Conservation (phyloP, 1,140 invertebrate genomes). For the Trichoplusia ni region DNA sequence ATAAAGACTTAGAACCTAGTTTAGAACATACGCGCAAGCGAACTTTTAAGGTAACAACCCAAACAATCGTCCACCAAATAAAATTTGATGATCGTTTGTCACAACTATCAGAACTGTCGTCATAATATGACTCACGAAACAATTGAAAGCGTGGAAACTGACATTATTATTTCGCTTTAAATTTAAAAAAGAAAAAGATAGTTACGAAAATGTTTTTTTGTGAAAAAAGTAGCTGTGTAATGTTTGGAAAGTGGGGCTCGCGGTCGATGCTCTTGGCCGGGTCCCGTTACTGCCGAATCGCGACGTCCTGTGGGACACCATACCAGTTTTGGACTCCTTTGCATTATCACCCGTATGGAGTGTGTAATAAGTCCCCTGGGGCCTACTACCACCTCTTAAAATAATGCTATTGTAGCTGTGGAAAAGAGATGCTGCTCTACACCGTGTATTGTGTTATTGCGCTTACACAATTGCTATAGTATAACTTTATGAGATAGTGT, state of each 20-base stretch:
- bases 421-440: no score
- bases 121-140: background rate
- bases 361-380: no score
- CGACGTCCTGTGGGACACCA: constrained; percentile 37
- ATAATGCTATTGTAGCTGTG: no score
- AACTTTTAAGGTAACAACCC: background rate
- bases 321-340: constrained; percentile 26
- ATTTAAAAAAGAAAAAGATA: no score
- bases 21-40: no score
- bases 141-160: background rate
- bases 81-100: background rate
- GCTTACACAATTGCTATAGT: no score
- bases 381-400: no score
- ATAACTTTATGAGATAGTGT: no score
- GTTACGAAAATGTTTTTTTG: constrained; percentile 1
- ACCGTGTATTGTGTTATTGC: no score
- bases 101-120: background rate
- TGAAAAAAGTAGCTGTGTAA: background rate
- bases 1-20: no score
- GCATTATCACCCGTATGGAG: constrained; percentile 25
- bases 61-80: background rate
- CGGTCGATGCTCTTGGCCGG: constrained; percentile 45
- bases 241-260: constrained; percentile 42
- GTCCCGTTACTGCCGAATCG: constrained; percentile 52
- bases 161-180: constrained; percentile 1